Evolutionary conservation across 2,113 vertebrate species (phyloP).

Genomic region (Athene cunicularia): DNA sequence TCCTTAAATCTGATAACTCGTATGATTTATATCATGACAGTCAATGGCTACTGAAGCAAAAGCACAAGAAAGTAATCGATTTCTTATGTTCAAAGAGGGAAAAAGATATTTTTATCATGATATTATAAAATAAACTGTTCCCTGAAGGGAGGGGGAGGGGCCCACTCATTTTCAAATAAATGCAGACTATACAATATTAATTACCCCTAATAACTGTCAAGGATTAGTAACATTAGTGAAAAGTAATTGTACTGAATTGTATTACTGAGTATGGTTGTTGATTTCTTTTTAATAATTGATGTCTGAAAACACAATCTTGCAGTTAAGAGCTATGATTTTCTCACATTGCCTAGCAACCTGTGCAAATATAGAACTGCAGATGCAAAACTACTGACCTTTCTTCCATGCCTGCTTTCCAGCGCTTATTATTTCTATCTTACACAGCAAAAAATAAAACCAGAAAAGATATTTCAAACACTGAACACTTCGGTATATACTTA

Average conservation of each 20-base stretch:
- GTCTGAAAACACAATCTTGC: constrained; percentile 53
- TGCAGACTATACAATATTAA: neutral
- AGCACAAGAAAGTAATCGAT: neutral
- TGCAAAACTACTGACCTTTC: constrained; percentile 74
- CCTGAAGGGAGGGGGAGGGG: neutral
- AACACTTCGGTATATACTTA: neutral
- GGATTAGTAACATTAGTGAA: neutral
- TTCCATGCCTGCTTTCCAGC: constrained; percentile 23
- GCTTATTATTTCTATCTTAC: constrained; percentile 23
- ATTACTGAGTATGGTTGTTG: constrained; percentile 7
- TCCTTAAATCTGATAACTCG: neutral
- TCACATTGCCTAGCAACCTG: constrained; percentile 76
- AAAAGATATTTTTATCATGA: neutral
- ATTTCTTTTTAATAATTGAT: constrained; percentile 67
- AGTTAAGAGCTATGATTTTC: constrained; percentile 62
- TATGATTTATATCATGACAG: neutral
- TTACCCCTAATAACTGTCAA: neutral
- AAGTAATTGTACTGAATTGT: neutral
- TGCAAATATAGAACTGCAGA: constrained; percentile 74
- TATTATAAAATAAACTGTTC: neutral
- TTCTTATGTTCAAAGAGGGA: neutral
- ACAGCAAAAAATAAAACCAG: neutral
- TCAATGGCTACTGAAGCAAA: neutral
- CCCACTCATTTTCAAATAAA: neutral
- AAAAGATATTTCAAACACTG: neutral